Percentiles rank a stretch among this genome's conserved stretches.
Conservation (phyloP, 2,797 vertebrate species). For the Macropus fuliginosus region DNA sequence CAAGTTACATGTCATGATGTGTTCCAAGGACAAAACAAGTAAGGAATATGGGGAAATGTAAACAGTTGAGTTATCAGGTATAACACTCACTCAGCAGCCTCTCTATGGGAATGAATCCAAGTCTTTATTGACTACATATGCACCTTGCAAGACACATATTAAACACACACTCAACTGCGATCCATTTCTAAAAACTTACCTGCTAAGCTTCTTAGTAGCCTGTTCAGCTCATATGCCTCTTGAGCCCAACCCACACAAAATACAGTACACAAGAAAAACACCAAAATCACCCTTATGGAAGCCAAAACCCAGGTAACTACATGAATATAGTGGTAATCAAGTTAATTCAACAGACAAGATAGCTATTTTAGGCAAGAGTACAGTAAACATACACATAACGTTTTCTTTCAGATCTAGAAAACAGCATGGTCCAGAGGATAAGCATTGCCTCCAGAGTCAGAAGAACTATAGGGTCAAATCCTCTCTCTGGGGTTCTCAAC, state of each 20-base stretch:
- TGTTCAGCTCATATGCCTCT: not conserved
- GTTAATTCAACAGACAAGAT: not conserved
- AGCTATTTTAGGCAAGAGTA: not conserved
- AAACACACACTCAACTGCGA: not conserved
- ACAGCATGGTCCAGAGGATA: not conserved
- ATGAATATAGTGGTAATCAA: not conserved
- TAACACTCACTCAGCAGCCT: not conserved
- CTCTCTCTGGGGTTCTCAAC: not conserved
- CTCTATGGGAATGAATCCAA: not conserved
- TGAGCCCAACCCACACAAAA: constrained; percentile 9
- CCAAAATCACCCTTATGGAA: not conserved
- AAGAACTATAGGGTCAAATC: not conserved
- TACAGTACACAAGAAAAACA: constrained; percentile 2
- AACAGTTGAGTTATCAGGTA: not conserved
- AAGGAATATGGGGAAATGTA: not conserved
- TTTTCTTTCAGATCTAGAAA: not conserved
- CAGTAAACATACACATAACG: not conserved
- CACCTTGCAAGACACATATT: not conserved
- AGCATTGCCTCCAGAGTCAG: not conserved
- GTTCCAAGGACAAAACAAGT: not conserved
- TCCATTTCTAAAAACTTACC: not conserved
- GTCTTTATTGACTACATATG: not conserved
- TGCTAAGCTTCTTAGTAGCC: not conserved
- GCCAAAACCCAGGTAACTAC: not conserved
- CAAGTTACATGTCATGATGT: constrained; percentile 10